A percentile compares a stretch with the other conserved stretches of the same genome.
Conservation (phyloP, 2,113 vertebrate species). For the Macquaria ambigua region DNA sequence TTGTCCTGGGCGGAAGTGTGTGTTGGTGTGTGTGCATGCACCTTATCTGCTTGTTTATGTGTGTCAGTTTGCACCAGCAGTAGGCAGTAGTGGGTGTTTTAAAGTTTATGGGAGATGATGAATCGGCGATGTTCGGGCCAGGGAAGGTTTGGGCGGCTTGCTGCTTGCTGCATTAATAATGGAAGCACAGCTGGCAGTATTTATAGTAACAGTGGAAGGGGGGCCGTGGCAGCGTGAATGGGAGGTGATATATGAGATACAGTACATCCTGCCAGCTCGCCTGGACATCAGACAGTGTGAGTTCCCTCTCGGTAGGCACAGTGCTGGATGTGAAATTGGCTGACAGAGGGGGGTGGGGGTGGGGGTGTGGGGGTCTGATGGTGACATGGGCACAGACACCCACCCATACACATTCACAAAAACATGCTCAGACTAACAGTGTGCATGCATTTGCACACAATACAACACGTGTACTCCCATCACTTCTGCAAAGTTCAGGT, state of each 20-base stretch:
- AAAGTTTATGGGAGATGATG: constrained; percentile 69
- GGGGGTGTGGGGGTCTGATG: background rate
- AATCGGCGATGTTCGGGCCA: constrained; percentile 53
- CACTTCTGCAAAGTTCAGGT: constrained; percentile 1
- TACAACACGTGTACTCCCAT: background rate
- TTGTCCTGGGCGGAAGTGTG: constrained; percentile 53
- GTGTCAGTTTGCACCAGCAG: constrained; percentile 57
- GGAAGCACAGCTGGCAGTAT: constrained; percentile 76
- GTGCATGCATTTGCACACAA: background rate
- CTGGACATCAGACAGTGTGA: constrained; percentile 13
- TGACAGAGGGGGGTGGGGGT: background rate
- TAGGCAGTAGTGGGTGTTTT: constrained; percentile 72
- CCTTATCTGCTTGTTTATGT: constrained; percentile 33
- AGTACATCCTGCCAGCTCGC: constrained; percentile 39
- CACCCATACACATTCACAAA: background rate
- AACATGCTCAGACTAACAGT: background rate
- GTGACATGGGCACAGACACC: background rate
- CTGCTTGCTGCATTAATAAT: constrained; percentile 79
- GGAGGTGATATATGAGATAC: constrained; percentile 62
- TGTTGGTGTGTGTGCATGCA: constrained; percentile 52
- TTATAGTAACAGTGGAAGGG: constrained; percentile 76
- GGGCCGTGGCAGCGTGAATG: constrained; percentile 57
- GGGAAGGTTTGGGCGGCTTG: constrained; percentile 55
- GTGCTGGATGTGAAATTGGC: constrained; percentile 17
- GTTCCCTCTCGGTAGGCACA: background rate